These are phyloP conservation scores for Drosophila emarginata DNA, from an alignment of 2,888 invertebrate genomes.

Conservation along the genomic window DNA sequence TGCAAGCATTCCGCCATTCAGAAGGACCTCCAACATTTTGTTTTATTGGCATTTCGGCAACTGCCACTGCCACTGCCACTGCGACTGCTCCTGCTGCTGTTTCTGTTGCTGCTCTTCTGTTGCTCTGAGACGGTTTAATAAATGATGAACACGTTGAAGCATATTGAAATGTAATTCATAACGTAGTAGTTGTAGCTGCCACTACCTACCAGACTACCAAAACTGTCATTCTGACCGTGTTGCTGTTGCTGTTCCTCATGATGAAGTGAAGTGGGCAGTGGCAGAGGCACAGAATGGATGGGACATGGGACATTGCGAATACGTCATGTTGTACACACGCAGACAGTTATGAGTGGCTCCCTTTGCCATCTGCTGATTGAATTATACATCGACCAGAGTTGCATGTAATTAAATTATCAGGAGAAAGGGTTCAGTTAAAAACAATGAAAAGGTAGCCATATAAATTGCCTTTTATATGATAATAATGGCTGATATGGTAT, in stretches of 20 bases:
- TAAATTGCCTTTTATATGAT: background rate
- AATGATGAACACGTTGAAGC: conserved; percentile 68
- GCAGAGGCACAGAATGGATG: background rate
- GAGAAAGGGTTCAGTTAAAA: background rate
- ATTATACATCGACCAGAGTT: conserved; percentile 44
- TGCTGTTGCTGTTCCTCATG: background rate
- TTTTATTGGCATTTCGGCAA: conserved; percentile 48
- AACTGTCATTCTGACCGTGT: background rate
- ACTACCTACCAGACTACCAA: background rate
- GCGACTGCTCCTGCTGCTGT: background rate
- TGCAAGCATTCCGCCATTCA: conserved; percentile 40
- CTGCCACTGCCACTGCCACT: background rate
- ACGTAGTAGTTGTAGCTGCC: conserved; percentile 45
- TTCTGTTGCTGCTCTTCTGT: conserved; percentile 10
- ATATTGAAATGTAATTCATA: conserved; percentile 73
- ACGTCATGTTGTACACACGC: conserved; percentile 34
- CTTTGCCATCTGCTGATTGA: conserved; percentile 43
- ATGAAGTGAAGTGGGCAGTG: background rate
- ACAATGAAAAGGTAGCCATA: background rate
- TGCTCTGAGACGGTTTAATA: conserved; percentile 52
- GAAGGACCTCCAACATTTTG: conserved; percentile 23
- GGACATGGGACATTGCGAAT: conserved; percentile 23
- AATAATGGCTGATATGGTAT: background rate
- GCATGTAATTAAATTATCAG: conserved; percentile 40
- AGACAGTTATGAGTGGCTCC: conserved; percentile 10